Percentiles rank a stretch among this genome's conserved stretches.
Conservation (phyloP, 53 echinoderm and acorn worm genomes). For the Holothuria leucospilota region DNA sequence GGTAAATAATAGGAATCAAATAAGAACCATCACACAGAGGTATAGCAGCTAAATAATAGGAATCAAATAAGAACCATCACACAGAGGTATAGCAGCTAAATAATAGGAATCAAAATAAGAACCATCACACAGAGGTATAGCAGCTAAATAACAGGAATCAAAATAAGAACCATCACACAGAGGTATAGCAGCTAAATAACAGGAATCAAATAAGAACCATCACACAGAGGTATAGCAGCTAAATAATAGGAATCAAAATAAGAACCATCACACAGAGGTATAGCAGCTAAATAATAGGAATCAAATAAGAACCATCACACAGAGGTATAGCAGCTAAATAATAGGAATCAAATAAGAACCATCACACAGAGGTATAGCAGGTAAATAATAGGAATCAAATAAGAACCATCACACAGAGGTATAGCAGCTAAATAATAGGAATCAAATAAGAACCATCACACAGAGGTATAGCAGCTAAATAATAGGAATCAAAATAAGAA, state of each 20-base stretch:
- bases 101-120: neutral
- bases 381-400: constrained; percentile 26
- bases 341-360: neutral
- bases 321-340: constrained; percentile 47
- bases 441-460: neutral
- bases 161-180: too few relatives aligned
- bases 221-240: constrained; percentile 43
- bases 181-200: constrained; percentile 50
- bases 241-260: neutral
- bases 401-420: too few relatives aligned
- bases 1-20: constrained; percentile 30
- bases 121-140: too few relatives aligned
- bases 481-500: neutral
- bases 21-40: too few relatives aligned
- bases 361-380: neutral
- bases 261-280: too few relatives aligned
- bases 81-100: constrained; percentile 44
- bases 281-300: constrained; percentile 52
- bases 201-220: neutral
- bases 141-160: constrained; percentile 51
- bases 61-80: neutral
- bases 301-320: neutral
- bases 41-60: constrained; percentile 52
- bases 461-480: constrained; percentile 44
- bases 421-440: constrained; percentile 54